These are phyloP conservation scores for Drosophila cardini DNA, from an alignment of 1,140 invertebrate species.

Conservation along the genomic window DNA sequence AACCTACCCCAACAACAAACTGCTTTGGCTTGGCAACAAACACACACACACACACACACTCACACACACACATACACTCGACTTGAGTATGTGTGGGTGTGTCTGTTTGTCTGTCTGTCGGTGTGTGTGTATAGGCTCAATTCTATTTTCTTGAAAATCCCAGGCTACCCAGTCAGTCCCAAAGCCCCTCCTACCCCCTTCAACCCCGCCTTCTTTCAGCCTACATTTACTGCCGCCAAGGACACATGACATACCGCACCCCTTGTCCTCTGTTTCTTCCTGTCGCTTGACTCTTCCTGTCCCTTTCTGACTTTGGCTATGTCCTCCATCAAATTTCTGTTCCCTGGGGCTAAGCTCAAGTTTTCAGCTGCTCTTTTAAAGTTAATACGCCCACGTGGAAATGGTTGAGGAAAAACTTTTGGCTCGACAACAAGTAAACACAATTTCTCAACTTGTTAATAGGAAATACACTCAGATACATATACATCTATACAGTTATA, in stretches of 20 bases:
- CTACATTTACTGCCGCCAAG: constrained; percentile 59
- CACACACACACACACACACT: constrained; percentile 9
- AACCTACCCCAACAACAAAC: constrained; percentile 81
- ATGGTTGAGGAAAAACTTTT: constrained; percentile 41
- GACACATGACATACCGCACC: constrained; percentile 56
- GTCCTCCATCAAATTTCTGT: constrained; percentile 16
- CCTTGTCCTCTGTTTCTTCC: constrained; percentile 1
- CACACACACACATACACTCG: too few species aligned
- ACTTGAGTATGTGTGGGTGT: constrained; percentile 25
- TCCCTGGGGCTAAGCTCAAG: constrained; percentile 39
- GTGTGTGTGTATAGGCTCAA: constrained; percentile 42
- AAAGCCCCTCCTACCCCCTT: neutral
- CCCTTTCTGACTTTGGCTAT: neutral
- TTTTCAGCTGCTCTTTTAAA: constrained; percentile 56
- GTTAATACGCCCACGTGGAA: constrained; percentile 43
- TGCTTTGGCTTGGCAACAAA: constrained; percentile 50
- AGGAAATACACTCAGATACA: constrained; percentile 36
- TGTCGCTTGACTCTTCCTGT: neutral
- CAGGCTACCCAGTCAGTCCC: constrained; percentile 40
- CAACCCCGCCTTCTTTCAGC: neutral
- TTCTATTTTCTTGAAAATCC: constrained; percentile 70
- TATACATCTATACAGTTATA: constrained; percentile 9
- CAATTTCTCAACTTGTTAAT: constrained; percentile 49
- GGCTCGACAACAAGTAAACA: constrained; percentile 51
- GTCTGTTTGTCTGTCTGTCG: constrained; percentile 24